Evolutionary conservation across 2,113 vertebrate species (phyloP).

Genomic region (Fulmarus glacialis): DNA sequence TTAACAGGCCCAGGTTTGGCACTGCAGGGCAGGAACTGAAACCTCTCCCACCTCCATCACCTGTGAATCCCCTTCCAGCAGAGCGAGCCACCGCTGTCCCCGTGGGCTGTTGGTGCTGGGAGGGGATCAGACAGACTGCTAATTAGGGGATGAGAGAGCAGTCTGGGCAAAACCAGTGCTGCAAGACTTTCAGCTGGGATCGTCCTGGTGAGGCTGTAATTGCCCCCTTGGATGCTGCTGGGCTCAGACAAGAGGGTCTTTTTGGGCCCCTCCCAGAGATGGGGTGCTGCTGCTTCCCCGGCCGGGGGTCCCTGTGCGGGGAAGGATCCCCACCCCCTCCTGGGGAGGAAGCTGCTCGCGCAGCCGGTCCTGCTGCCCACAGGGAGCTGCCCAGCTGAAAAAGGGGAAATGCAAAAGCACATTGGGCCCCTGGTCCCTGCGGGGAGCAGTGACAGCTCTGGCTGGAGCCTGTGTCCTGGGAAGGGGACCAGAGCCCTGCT

Average conservation of each 20-base stretch:
- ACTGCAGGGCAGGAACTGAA: neutral
- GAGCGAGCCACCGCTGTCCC: neutral
- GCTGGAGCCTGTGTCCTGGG: neutral
- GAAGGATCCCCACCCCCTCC: no score
- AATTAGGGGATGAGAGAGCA: neutral
- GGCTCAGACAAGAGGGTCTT: neutral
- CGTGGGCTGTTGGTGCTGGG: rapidly evolving
- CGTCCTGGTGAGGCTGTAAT: neutral
- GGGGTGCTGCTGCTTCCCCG: neutral
- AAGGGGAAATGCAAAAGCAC: neutral
- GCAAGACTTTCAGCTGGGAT: neutral
- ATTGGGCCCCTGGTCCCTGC: rapidly evolving
- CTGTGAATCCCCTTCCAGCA: neutral
- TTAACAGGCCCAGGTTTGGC: neutral
- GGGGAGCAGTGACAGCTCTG: neutral
- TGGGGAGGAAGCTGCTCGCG: rapidly evolving
- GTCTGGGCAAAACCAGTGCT: neutral
- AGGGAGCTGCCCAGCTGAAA: neutral
- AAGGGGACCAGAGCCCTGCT: neutral
- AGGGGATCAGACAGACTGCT: neutral
- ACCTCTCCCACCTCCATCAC: neutral
- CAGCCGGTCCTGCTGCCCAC: rapidly evolving
- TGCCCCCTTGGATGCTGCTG: neutral
- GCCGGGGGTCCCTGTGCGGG: neutral
- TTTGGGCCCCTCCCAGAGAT: neutral